A percentile compares a stretch with the other conserved stretches of the same genome.
phyloP scores from a whole-genome alignment of 2,113 vertebrate species.

The Hymenochirus boettgeri region DNA sequence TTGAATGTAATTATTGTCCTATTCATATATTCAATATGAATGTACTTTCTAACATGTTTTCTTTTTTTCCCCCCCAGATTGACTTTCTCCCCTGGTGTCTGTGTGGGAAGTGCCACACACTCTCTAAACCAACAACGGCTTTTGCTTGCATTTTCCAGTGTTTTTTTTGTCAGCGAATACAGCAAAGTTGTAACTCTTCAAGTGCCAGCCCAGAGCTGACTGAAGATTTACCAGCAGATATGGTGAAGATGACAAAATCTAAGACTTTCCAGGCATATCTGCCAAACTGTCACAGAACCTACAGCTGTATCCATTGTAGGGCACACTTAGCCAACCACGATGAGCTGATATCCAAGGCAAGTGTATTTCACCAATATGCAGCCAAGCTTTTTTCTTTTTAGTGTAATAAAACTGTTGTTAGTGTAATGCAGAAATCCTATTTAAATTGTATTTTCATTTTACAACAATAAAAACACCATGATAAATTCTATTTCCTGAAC shows the following conservation, averaged over 20 bases:
- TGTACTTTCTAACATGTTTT: too few species aligned
- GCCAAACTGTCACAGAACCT: conserved; percentile 91
- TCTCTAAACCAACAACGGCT: conserved; percentile 88
- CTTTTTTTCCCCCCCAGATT: conserved; percentile 65
- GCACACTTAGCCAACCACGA: conserved; percentile 97
- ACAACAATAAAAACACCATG: too few species aligned
- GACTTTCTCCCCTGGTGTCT: conserved; percentile 75
- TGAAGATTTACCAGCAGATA: conserved; percentile 79
- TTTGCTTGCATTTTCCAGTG: conserved; percentile 92
- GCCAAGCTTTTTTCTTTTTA: too few species aligned
- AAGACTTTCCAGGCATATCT: conserved; percentile 98
- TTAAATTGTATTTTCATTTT: too few species aligned
- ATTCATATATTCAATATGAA: too few species aligned
- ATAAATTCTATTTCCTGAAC: too few species aligned
- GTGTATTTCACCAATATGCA: conserved; percentile 37
- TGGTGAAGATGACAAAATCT: conserved; percentile 98
- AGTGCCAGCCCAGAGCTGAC: conserved; percentile 81
- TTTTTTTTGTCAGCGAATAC: conserved; percentile 91
- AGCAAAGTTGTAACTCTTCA: conserved; percentile 80
- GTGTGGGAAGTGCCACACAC: conserved; percentile 92
- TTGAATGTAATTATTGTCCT: too few species aligned
- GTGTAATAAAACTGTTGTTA: too few species aligned
- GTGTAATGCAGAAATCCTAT: too few species aligned
- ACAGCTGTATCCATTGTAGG: conserved; percentile 98
- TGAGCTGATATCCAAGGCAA: conserved; percentile 90